Base-by-base conservation (phyloP, 2,888 invertebrate genomes). In the Mechanitis mazaeus region DNA sequence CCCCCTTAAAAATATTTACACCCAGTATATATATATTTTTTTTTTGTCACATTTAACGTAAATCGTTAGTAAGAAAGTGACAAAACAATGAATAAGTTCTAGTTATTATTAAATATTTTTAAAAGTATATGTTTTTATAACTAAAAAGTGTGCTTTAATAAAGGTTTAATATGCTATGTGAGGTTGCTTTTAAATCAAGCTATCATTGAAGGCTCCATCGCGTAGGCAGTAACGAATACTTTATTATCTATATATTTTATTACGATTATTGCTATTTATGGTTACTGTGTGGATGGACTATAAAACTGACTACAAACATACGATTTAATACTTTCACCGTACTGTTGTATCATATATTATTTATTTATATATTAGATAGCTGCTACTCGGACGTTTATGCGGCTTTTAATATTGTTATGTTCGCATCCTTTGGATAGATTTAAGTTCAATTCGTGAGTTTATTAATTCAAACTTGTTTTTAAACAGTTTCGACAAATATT, bases 211-310 rank as follows among this genome's bases (percentile, higher is more conserved):
- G 50, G 50, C 31, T 28, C 31, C 42, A 42, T 31, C 50, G 50
- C 31, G 50, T 50, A 50, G 50, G 50, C 31, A 31, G 50, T 50
- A 50, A 50, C 50, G 31, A 50, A 50, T 50, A 50, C 31, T 50
- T 50, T 50, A 50, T 50, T 50, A 31, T 31, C 31, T 31, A 50
- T 50, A 50, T 50, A 50, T 50, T 50, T 50, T 50, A 50, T 50
- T 50, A 50, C 50, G 50, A 31, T 50, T 50, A 50, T 50, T 50
- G 50, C 31, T 50, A 50, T 50, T 50, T 20, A 50, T 50, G 50
- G 50, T 31, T 20, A 50, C 31, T 6, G 50, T 50, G 28, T 28
- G 50, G 50, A 50, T 50, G 50, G 50, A 50, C 11, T 11, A 31
- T 50, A 50, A 50, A 50, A 50, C 50, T 50, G 31, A 50, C 7